Evolutionary conservation across 2,888 invertebrate species (phyloP).

Genomic region (Ferdinandea cuprea): DNA sequence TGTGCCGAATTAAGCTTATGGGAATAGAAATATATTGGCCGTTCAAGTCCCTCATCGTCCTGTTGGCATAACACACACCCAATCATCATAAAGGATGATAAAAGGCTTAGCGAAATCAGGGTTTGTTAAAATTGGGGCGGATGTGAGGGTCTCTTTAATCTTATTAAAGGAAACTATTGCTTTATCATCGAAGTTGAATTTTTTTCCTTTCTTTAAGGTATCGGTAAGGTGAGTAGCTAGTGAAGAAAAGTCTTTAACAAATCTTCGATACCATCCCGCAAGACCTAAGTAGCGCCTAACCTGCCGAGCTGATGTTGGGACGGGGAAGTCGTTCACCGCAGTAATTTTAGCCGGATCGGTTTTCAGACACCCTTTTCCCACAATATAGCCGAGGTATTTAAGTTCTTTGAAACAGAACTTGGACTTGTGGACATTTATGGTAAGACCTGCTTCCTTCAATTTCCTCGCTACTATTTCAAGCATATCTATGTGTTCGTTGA

Average conservation of each 20-base stretch:
- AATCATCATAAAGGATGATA: not conserved
- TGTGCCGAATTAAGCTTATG: slow-evolving; percentile 15
- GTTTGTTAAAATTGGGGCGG: not conserved
- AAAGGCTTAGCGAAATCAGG: not conserved
- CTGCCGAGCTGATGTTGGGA: not conserved
- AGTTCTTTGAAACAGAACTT: too few species aligned
- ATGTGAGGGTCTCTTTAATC: not conserved
- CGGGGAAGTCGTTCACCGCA: not conserved
- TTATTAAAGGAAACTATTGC: not conserved
- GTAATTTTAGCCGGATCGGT: not conserved
- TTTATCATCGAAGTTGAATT: not conserved
- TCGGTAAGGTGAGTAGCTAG: not conserved
- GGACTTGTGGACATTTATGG: too few species aligned
- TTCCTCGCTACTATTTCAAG: too few species aligned
- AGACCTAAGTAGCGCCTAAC: not conserved
- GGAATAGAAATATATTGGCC: slow-evolving; percentile 2
- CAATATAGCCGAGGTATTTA: too few species aligned
- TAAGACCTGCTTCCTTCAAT: too few species aligned
- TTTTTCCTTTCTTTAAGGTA: not conserved
- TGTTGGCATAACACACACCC: slow-evolving; percentile 14
- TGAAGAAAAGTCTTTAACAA: not conserved
- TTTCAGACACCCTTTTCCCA: not conserved
- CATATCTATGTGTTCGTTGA: too few species aligned
- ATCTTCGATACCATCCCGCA: slow-evolving; percentile 5
- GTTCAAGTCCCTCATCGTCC: slow-evolving; percentile 1